These are phyloP conservation scores for Diglossa cyanea DNA, from an alignment of 2,797 vertebrate species.

Conservation along the genomic window DNA sequence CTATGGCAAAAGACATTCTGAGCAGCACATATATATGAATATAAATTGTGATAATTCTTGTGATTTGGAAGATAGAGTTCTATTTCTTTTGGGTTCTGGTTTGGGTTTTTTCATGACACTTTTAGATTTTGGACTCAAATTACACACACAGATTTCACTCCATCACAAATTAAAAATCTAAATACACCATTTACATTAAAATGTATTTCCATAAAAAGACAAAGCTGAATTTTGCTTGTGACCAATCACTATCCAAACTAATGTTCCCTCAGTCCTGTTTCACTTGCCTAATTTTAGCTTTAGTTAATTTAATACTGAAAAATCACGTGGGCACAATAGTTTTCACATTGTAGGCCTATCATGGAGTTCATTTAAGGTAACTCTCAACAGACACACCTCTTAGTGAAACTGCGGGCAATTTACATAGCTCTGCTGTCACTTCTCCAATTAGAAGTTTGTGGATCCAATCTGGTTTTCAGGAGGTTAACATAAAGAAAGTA, in stretches of 20 bases:
- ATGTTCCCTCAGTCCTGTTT: neutral
- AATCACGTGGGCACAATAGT: accelerated
- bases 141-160: neutral
- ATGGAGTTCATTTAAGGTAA: neutral
- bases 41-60: neutral
- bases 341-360: neutral
- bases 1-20: neutral
- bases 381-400: neutral
- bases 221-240: neutral
- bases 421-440: neutral
- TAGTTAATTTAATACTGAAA: neutral
- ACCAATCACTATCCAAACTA: neutral
- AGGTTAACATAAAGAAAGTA: neutral
- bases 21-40: neutral
- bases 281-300: neutral
- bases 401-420: neutral
- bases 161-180: neutral
- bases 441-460: neutral
- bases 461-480: neutral
- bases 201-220: neutral
- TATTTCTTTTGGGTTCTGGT: neutral
- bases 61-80: neutral
- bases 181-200: neutral
- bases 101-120: neutral
- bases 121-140: neutral